phyloP scores from a whole-genome alignment of 53 echinoderm and acorn worm genomes.

The Henricia sp. region DNA sequence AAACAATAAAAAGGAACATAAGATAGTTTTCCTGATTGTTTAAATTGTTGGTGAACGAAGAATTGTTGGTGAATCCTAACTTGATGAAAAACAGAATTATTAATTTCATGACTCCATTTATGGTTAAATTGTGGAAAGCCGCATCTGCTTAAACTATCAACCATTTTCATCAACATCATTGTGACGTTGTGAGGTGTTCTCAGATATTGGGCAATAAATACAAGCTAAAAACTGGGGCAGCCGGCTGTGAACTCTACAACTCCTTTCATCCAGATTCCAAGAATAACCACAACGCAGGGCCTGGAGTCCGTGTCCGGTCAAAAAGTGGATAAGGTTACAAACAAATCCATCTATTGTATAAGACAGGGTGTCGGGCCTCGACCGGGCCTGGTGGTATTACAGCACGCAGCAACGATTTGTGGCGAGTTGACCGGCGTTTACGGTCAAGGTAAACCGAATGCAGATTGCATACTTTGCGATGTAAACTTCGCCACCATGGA shows the following conservation, averaged over 20 bases:
- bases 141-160: no score
- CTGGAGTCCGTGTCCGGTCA: conserved; percentile 16
- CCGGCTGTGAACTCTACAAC: not conserved
- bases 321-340: conserved; percentile 20
- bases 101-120: no score
- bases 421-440: conserved; percentile 21
- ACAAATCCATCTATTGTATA: conserved; percentile 43
- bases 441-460: conserved; percentile 16
- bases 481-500: not conserved
- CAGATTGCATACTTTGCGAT: not conserved
- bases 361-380: not conserved
- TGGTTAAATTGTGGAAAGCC: no score
- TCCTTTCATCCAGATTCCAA: conserved; percentile 17
- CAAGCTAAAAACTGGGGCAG: conserved; percentile 6
- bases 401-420: not conserved
- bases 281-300: conserved; percentile 38
- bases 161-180: no score
- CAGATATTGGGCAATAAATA: conserved; percentile 11
- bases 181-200: no score
- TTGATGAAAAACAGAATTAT: no score
- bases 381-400: not conserved
- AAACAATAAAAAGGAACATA: no score
- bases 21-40: no score
- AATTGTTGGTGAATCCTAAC: no score
- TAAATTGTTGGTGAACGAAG: no score